These are phyloP conservation scores for Silurus glanis DNA, from an alignment of 2,113 vertebrate species.

Conservation along the genomic window DNA sequence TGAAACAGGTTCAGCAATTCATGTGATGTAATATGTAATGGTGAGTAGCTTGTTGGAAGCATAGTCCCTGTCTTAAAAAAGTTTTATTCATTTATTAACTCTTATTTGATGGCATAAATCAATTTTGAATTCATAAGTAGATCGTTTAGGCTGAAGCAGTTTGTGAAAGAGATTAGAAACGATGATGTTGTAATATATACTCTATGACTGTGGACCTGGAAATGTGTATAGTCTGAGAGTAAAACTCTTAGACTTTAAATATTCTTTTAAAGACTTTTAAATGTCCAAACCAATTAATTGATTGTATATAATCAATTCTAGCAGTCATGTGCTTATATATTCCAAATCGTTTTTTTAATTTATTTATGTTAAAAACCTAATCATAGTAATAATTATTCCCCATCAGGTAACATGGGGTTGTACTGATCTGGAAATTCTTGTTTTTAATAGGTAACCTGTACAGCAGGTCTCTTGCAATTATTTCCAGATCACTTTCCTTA, in stretches of 20 bases:
- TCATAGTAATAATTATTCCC: not conserved
- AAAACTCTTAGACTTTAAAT: not conserved
- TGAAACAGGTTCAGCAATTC: too few species aligned
- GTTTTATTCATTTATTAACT: too few species aligned
- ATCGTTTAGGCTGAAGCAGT: not conserved
- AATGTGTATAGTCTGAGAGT: not conserved
- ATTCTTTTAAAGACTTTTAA: not conserved
- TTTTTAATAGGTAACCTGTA: not conserved
- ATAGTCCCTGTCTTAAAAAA: too few species aligned
- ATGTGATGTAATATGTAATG: too few species aligned
- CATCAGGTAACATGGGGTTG: not conserved
- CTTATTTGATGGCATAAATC: too few species aligned
- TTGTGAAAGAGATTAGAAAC: not conserved
- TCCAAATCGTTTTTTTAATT: not conserved
- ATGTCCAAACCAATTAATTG: not conserved
- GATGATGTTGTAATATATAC: not conserved
- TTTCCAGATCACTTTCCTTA: not conserved
- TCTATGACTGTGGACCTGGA: not conserved
- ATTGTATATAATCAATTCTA: not conserved
- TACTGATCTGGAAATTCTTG: not conserved
- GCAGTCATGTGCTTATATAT: not conserved
- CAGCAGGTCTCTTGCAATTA: not conserved
- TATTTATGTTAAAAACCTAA: too few species aligned
- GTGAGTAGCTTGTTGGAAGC: too few species aligned
- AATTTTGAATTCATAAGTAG: not conserved